These are phyloP conservation scores for Neodiprion lecontei DNA, from an alignment of 1,140 invertebrate species.

Conservation along the genomic window DNA sequence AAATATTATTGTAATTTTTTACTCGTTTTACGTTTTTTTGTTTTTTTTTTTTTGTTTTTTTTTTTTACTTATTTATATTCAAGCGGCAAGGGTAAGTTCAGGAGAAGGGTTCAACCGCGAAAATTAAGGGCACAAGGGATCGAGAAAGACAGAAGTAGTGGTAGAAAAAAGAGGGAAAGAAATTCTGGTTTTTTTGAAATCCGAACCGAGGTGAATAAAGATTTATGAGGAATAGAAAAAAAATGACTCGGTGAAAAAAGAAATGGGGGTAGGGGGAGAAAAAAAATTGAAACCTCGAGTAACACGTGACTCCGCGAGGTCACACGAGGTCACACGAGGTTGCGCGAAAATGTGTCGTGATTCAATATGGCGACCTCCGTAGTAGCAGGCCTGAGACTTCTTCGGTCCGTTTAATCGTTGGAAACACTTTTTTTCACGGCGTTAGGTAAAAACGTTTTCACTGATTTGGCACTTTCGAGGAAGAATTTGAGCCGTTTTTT, in stretches of 20 bases:
- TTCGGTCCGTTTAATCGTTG: not conserved
- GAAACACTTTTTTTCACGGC: not conserved
- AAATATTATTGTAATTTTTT: no score
- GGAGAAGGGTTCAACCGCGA: not conserved
- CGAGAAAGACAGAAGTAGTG: not conserved
- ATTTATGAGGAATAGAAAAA: not conserved
- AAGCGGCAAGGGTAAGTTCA: conserved; percentile 8
- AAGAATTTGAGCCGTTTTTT: conserved; percentile 8
- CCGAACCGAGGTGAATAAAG: not conserved
- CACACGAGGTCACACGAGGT: conserved; percentile 28
- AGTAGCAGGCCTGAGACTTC: not conserved
- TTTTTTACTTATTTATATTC: not conserved
- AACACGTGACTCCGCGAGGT: conserved; percentile 18
- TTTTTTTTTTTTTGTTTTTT: not conserved
- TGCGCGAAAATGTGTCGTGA: conserved; percentile 19
- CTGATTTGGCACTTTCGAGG: conserved; percentile 1
- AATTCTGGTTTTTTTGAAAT: no score
- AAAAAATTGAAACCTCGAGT: not conserved
- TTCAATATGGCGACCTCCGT: conserved; percentile 39
- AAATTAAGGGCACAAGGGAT: conserved; percentile 27
- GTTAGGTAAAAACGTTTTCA: conserved; percentile 8
- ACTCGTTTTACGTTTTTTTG: not conserved
- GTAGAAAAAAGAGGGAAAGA: not conserved
- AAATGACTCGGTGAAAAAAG: not conserved
- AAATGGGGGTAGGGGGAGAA: no score